A percentile compares a stretch with the other conserved stretches of the same genome.
These are phyloP conservation scores for Tribolium freemani DNA, from an alignment of 2,888 invertebrate genomes.

Conservation along the genomic window DNA sequence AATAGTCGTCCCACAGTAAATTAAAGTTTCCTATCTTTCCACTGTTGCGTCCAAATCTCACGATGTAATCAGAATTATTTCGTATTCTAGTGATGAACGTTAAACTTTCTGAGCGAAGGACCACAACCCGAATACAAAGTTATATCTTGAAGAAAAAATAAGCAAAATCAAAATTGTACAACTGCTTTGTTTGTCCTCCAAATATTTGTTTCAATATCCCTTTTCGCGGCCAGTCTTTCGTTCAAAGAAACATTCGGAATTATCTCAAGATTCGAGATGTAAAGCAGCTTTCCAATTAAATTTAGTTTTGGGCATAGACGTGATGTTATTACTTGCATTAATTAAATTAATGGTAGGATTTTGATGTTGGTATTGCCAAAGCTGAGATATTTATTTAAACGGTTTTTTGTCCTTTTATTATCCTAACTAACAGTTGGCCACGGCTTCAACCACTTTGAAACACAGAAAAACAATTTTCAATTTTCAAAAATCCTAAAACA, in stretches of 20 bases:
- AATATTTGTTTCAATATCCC: conserved; percentile 6
- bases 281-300: background rate
- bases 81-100: background rate
- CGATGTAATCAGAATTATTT: background rate
- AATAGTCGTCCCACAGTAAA: background rate
- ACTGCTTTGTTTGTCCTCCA: conserved; percentile 1
- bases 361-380: too few relatives aligned
- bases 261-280: background rate
- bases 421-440: background rate
- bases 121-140: background rate
- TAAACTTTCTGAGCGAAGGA: background rate
- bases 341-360: too few relatives aligned
- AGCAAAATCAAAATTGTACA: too few relatives aligned
- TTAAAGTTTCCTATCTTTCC: background rate
- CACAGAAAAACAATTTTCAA: too few relatives aligned
- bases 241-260: background rate
- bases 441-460: too few relatives aligned
- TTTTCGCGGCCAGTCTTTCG: background rate
- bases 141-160: background rate
- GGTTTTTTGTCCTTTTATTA: background rate
- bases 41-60: background rate
- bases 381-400: too few relatives aligned
- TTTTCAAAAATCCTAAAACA: too few relatives aligned
- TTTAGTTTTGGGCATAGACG: background rate
- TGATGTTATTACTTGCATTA: too few relatives aligned